These are phyloP conservation scores for Micronycteris hirsuta DNA, from an alignment of 2,113 vertebrate species.

Conservation along the genomic window DNA sequence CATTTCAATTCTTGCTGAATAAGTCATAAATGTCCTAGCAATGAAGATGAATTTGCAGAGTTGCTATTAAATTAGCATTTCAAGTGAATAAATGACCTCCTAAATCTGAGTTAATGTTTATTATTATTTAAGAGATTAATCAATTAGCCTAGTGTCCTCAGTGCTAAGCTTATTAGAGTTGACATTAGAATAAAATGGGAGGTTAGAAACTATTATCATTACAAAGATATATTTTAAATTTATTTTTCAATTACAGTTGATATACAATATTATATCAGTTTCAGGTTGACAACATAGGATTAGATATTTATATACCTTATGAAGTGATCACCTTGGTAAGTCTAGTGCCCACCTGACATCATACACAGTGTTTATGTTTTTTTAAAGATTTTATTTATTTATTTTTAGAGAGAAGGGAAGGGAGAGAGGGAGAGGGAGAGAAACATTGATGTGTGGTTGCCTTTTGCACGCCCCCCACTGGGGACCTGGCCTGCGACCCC, in stretches of 20 bases:
- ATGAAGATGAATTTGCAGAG: neutral
- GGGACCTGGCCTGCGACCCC: too few species aligned
- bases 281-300: neutral
- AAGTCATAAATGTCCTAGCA: neutral
- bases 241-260: neutral
- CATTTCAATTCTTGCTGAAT: neutral
- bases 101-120: neutral
- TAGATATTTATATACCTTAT: neutral
- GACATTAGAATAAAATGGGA: neutral
- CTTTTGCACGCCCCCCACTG: too few species aligned
- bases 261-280: neutral
- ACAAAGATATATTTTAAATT: neutral
- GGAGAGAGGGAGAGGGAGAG: too few species aligned
- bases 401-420: too few species aligned
- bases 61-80: neutral
- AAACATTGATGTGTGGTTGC: too few species aligned
- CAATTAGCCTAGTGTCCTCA: neutral
- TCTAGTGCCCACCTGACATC: neutral
- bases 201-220: neutral
- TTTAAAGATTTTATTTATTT: too few species aligned
- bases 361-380: too few species aligned
- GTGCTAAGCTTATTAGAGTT: neutral
- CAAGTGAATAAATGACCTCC: neutral
- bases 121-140: neutral
- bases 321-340: neutral